A percentile compares a stretch with the other conserved stretches of the same genome.
phyloP scores from a whole-genome alignment of 2,888 invertebrate species.

The Strigamia crassipes region DNA sequence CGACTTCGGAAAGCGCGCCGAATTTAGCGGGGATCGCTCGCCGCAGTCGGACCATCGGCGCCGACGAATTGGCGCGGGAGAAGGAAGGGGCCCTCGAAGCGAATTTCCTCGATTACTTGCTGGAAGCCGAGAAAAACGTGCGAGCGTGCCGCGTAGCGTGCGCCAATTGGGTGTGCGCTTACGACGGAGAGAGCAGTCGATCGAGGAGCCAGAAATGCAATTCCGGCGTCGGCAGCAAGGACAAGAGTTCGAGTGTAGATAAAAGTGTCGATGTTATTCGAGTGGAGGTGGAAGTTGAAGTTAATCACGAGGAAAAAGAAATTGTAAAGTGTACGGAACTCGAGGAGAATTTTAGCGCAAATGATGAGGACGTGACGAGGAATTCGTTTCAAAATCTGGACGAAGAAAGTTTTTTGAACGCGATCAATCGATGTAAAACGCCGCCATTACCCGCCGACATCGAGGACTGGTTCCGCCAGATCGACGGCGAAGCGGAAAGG shows the following conservation, averaged over 20 bases:
- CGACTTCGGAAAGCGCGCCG: slow-evolving; percentile 3
- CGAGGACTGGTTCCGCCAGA: neutral
- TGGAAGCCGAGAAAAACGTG: slow-evolving; percentile 80
- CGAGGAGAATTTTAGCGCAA: neutral
- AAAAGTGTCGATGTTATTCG: neutral
- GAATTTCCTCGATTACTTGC: slow-evolving; percentile 68
- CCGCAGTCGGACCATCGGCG: slow-evolving; percentile 62
- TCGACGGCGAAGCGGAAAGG: neutral
- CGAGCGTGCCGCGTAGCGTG: slow-evolving; percentile 75
- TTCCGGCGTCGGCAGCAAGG: neutral
- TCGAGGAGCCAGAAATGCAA: slow-evolving; percentile 23
- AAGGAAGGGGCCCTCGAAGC: slow-evolving; percentile 51
- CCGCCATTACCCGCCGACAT: neutral
- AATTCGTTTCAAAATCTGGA: neutral
- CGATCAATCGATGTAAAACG: neutral
- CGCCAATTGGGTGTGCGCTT: slow-evolving; percentile 76
- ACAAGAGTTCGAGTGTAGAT: neutral
- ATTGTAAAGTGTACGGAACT: neutral
- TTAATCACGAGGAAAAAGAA: no score
- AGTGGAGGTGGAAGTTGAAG: neutral
- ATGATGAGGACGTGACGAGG: neutral
- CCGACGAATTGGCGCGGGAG: neutral
- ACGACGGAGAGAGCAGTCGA: slow-evolving; percentile 67
- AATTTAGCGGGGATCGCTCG: slow-evolving; percentile 77
- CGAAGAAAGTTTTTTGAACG: neutral